Conservation (phyloP, 2,797 vertebrate genomes). For the Paratrypauchen microcephalus region DNA sequence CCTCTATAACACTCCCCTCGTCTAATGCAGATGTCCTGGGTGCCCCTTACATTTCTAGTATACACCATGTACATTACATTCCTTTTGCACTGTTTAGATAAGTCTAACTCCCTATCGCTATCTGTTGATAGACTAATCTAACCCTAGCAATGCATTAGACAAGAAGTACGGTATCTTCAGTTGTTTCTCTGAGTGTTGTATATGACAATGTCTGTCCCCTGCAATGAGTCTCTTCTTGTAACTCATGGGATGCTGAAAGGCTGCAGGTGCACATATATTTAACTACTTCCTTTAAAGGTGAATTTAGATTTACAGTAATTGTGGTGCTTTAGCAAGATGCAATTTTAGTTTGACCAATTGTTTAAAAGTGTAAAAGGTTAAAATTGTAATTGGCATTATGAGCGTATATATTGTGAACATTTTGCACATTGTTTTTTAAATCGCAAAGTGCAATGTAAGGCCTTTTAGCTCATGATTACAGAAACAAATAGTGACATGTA, state of each 20-base stretch:
- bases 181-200: slow-evolving; percentile 96
- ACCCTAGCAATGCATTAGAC: slow-evolving; percentile 82
- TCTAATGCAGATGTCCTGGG: slow-evolving; percentile 87
- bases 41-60: slow-evolving; percentile 78
- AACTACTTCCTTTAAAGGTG: background rate
- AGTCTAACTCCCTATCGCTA: slow-evolving; percentile 24
- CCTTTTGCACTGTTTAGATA: slow-evolving; percentile 42
- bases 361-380: no score
- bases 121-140: slow-evolving; percentile 46
- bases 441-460: slow-evolving; percentile 67
- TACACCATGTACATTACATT: slow-evolving; percentile 62
- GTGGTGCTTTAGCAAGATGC: background rate
- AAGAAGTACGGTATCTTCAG: slow-evolving; percentile 93
- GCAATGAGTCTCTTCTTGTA: slow-evolving; percentile 88
- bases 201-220: slow-evolving; percentile 81
- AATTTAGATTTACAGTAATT: background rate
- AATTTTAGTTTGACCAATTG: background rate
- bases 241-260: slow-evolving; percentile 91
- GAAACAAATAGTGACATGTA: slow-evolving; percentile 72
- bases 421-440: slow-evolving; percentile 31
- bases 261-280: slow-evolving; percentile 70
- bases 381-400: slow-evolving; percentile 4
- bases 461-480: slow-evolving; percentile 84
- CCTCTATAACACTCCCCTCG: slow-evolving; percentile 79
- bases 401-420: slow-evolving; percentile 7